Percentiles rank a stretch among this genome's conserved stretches.
These are phyloP conservation scores for Brachionus calyciflorus DNA, from an alignment of 1,140 invertebrate species.

Conservation along the genomic window DNA sequence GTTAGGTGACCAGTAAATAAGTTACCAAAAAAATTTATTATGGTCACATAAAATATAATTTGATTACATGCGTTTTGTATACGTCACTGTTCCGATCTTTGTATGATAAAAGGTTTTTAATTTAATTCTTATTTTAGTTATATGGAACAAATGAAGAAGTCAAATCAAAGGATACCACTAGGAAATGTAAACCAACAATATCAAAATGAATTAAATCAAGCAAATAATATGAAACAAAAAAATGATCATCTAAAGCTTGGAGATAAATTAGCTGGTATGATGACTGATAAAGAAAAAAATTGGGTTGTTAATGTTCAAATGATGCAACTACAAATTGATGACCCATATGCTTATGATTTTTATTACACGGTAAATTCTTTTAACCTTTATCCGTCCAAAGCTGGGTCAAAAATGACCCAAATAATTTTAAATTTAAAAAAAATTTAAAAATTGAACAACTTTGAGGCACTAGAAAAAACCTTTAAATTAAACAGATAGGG, in stretches of 20 bases:
- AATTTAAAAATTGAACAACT: too few species aligned
- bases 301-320: slow-evolving; percentile 89
- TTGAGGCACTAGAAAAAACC: too few species aligned
- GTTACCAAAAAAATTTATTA: too few species aligned
- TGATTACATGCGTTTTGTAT: too few species aligned
- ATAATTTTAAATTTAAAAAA: too few species aligned
- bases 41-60: too few species aligned
- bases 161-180: not conserved
- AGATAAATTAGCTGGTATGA: slow-evolving; percentile 81
- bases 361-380: slow-evolving; percentile 61
- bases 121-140: not conserved
- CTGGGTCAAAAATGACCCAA: too few species aligned
- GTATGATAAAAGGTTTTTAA: too few species aligned
- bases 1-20: too few species aligned
- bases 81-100: too few species aligned
- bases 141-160: not conserved
- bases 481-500: too few species aligned
- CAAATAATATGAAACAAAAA: slow-evolving; percentile 12
- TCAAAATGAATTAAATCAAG: not conserved
- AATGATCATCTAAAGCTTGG: slow-evolving; percentile 3
- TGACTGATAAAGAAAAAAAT: slow-evolving; percentile 84
- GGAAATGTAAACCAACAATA: not conserved
- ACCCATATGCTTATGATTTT: slow-evolving; percentile 63
- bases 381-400: too few species aligned
- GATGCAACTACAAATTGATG: slow-evolving; percentile 69